These are phyloP conservation scores for Latrodectus hesperus DNA, from an alignment of 2,888 invertebrate species.

Conservation along the genomic window DNA sequence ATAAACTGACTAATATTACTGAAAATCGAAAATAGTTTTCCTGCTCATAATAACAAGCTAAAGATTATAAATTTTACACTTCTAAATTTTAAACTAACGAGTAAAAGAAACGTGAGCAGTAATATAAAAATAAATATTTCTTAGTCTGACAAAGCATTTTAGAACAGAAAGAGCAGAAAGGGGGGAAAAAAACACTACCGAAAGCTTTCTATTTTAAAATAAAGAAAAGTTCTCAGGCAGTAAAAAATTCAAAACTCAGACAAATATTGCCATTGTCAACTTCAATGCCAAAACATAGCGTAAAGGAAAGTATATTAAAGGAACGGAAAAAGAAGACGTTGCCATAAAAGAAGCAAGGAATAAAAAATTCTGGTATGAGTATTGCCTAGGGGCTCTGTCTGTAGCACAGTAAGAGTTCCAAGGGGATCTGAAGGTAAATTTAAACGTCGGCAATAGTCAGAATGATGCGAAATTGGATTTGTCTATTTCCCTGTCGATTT, in stretches of 20 bases:
- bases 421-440: background rate
- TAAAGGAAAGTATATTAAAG: slow-evolving; percentile 1
- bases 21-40: too few relatives aligned
- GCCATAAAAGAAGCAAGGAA: background rate
- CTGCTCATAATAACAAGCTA: too few relatives aligned
- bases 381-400: background rate
- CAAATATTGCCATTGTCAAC: slow-evolving; percentile 1
- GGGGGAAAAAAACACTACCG: background rate
- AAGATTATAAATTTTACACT: too few relatives aligned
- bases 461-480: background rate
- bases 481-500: background rate
- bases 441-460: background rate
- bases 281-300: background rate
- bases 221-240: background rate
- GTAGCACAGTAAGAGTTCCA: background rate
- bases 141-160: background rate
- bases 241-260: slow-evolving; percentile 5
- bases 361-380: background rate
- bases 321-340: background rate
- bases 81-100: too few relatives aligned
- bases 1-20: too few relatives aligned
- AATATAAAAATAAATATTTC: too few relatives aligned
- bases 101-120: too few relatives aligned
- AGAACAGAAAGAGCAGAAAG: background rate
- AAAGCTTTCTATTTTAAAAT: background rate